Percentiles rank a stretch among this genome's conserved stretches.
Conservation (phyloP, 2,797 vertebrate genomes). For the Cirrhinus molitorella region DNA sequence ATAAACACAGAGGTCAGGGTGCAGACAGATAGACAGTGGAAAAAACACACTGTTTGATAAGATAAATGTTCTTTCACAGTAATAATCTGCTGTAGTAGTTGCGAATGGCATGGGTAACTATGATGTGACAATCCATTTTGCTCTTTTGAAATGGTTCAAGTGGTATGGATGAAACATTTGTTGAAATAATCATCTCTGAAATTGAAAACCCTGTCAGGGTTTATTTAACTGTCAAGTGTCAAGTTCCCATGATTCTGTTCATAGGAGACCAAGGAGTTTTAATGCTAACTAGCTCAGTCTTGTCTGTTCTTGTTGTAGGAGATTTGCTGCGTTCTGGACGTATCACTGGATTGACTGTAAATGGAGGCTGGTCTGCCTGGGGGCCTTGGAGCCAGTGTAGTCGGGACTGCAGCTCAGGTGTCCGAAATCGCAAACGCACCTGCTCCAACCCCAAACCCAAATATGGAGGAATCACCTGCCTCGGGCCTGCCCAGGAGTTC, state of each 20-base stretch:
- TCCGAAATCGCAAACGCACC: constrained; percentile 90
- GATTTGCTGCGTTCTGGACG: constrained; percentile 90
- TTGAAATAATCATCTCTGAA: background rate
- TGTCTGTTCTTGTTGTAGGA: constrained; percentile 69
- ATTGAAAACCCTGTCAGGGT: background rate
- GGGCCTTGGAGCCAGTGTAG: constrained; percentile 95
- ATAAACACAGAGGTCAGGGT: constrained; percentile 38
- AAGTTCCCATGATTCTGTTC: constrained; percentile 9
- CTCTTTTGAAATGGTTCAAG: background rate
- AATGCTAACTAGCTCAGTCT: constrained; percentile 30
- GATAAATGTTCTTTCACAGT: background rate
- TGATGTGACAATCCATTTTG: background rate
- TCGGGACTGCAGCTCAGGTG: constrained; percentile 92
- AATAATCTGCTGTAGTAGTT: background rate
- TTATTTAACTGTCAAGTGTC: constrained; percentile 16
- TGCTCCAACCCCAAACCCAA: constrained; percentile 94
- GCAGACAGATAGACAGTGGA: background rate
- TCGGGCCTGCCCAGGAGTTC: constrained; percentile 89
- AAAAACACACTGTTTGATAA: constrained; percentile 1
- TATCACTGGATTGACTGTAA: constrained; percentile 87
- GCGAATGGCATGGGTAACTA: background rate
- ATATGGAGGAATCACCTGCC: constrained; percentile 89
- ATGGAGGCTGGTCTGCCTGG: constrained; percentile 94
- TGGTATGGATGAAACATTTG: background rate
- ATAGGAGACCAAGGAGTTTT: constrained; percentile 38